Evolutionary conservation across 2,797 vertebrate species (phyloP).

Genomic region (Pangasius macronema): DNA sequence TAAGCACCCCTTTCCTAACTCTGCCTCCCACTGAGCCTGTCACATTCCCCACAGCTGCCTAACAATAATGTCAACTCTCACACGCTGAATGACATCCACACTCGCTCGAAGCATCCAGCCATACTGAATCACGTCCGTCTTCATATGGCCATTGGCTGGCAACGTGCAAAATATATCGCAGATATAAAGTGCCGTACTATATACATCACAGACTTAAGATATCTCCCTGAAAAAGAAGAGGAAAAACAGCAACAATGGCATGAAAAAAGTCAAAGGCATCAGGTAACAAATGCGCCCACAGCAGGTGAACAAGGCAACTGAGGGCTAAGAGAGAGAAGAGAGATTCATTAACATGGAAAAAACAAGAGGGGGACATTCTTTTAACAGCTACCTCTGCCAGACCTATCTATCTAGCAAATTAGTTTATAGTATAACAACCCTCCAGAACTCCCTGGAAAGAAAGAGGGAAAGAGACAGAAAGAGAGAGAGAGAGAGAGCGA

Average conservation of each 20-base stretch:
- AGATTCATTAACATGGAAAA: slow-evolving; percentile 78
- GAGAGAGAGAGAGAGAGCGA: slow-evolving; percentile 71
- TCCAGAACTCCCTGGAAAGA: slow-evolving; percentile 77
- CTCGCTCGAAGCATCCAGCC: slow-evolving; percentile 10
- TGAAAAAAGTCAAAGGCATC: slow-evolving; percentile 29
- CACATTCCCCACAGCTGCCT: slow-evolving; percentile 43
- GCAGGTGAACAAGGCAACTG: slow-evolving; percentile 52
- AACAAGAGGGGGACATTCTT: slow-evolving; percentile 76
- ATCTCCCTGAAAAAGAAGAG: slow-evolving; percentile 12
- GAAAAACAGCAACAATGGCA: slow-evolving; percentile 24
- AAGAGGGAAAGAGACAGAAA: slow-evolving; percentile 43
- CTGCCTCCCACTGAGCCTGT: slow-evolving; percentile 51
- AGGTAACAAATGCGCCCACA: slow-evolving; percentile 47
- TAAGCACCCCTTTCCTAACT: slow-evolving; percentile 42
- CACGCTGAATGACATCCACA: slow-evolving; percentile 39
- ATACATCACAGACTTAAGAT: slow-evolving; percentile 21
- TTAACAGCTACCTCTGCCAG: slow-evolving; percentile 82
- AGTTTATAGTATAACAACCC: slow-evolving; percentile 83
- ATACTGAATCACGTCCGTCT: slow-evolving; percentile 19
- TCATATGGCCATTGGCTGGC: slow-evolving; percentile 15
- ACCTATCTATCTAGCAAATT: slow-evolving; percentile 92
- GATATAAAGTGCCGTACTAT: background rate
- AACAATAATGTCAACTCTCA: slow-evolving; percentile 44
- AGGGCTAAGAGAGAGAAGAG: slow-evolving; percentile 59
- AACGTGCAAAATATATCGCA: background rate